Conservation (phyloP, 2,797 vertebrate species). For the Rhinichthys osculus region DNA sequence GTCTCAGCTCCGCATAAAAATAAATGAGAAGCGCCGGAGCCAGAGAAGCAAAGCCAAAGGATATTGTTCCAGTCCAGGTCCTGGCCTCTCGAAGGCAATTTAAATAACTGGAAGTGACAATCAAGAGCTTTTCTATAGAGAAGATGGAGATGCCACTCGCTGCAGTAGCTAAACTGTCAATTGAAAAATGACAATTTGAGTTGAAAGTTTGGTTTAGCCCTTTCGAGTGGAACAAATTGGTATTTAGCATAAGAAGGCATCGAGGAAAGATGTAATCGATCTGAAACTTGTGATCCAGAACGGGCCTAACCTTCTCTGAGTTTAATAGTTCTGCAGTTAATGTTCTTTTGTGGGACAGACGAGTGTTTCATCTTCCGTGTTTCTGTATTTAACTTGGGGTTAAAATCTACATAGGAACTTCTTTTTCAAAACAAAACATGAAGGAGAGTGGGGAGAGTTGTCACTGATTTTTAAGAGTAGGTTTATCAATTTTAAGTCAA, state of each 20-base stretch:
- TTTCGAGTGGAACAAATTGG: constrained; percentile 12
- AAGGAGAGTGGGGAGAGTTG: background rate
- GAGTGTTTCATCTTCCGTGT: background rate
- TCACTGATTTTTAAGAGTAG: background rate
- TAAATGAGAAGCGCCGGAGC: constrained; percentile 80
- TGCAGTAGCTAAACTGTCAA: constrained; percentile 62
- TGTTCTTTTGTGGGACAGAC: background rate
- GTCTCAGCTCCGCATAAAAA: constrained; percentile 76
- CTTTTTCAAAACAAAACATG: background rate
- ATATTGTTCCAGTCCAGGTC: constrained; percentile 79
- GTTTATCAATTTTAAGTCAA: background rate
- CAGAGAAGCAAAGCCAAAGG: constrained; percentile 72
- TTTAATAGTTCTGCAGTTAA: constrained; percentile 2
- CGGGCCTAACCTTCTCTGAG: background rate
- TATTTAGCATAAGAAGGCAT: background rate
- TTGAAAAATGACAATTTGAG: constrained; percentile 50
- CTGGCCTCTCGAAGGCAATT: constrained; percentile 78
- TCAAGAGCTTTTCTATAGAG: constrained; percentile 75
- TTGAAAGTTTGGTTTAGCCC: constrained; percentile 21
- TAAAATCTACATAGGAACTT: background rate
- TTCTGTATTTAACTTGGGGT: background rate
- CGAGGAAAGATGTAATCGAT: background rate
- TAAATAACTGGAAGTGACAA: constrained; percentile 80
- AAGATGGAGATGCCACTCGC: constrained; percentile 61
- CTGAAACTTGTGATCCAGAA: constrained; percentile 7